A percentile compares a stretch with the other conserved stretches of the same genome.
phyloP scores from a whole-genome alignment of 2,888 invertebrate species.

The Drosophila affinis region DNA sequence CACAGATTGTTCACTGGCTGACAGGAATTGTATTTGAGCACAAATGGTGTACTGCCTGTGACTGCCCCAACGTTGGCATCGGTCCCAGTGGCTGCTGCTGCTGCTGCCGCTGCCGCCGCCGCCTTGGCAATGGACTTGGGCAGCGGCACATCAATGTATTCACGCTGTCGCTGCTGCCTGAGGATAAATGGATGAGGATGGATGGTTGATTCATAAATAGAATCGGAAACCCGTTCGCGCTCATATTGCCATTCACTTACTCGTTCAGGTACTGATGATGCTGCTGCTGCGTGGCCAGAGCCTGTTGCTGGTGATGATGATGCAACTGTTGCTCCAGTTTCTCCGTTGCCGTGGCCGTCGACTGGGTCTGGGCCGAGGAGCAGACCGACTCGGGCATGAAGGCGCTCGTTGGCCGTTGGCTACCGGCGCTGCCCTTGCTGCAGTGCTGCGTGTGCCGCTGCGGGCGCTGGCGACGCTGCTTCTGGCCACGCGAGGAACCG shows the following conservation, averaged over 20 bases:
- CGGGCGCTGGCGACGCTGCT: constrained; percentile 70
- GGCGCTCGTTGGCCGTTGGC: constrained; percentile 63
- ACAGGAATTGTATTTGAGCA: constrained; percentile 81
- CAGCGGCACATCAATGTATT: constrained; percentile 84
- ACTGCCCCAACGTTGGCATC: constrained; percentile 15
- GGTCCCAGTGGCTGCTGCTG: constrained; percentile 29
- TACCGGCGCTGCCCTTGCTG: constrained; percentile 61
- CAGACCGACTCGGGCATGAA: constrained; percentile 79
- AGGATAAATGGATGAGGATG: background rate
- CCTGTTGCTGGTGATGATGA: constrained; percentile 74
- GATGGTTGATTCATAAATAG: background rate
- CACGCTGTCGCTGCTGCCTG: constrained; percentile 80
- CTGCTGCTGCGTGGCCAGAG: constrained; percentile 68
- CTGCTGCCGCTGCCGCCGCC: constrained; percentile 59
- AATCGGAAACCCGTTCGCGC: constrained; percentile 33
- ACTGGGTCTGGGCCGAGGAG: constrained; percentile 81
- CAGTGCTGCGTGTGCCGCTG: constrained; percentile 69
- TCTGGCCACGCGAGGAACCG: constrained; percentile 56
- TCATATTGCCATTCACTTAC: constrained; percentile 48
- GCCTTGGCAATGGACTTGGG: constrained; percentile 83
- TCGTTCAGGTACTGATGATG: constrained; percentile 73
- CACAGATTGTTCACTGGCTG: constrained; percentile 82
- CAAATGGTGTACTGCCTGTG: constrained; percentile 71
- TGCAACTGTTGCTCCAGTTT: constrained; percentile 76
- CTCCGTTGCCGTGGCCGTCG: constrained; percentile 79